Conservation (phyloP, 2,113 vertebrate genomes). For the Tyto alba region DNA sequence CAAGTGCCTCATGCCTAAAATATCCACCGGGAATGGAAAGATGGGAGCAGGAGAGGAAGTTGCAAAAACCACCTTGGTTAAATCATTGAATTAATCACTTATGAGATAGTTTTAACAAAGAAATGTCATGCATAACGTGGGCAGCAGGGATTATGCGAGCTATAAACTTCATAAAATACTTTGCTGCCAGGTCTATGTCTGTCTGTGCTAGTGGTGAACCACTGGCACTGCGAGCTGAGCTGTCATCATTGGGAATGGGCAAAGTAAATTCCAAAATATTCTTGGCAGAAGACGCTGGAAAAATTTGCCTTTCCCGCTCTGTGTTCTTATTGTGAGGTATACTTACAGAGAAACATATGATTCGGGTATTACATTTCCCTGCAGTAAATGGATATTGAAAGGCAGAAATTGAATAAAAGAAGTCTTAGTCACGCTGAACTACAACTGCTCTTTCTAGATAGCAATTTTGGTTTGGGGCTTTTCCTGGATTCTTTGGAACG, state of each 20-base stretch:
- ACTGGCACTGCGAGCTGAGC: not conserved
- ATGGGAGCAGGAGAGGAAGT: not conserved
- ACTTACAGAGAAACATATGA: not conserved
- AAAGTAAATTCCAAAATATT: not conserved
- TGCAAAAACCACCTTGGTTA: not conserved
- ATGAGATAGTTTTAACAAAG: not conserved
- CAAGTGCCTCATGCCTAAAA: not conserved
- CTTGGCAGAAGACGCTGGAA: not conserved
- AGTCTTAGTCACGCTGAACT: not conserved
- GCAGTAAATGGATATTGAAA: not conserved
- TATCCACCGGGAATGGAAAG: not conserved
- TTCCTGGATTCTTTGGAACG: conserved; percentile 8
- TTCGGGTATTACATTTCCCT: not conserved
- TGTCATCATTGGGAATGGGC: no score
- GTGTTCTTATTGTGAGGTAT: not conserved
- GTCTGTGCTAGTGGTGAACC: not conserved
- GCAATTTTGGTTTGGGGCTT: not conserved
- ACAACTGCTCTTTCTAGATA: conserved; percentile 31
- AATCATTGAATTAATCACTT: not conserved
- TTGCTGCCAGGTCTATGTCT: not conserved
- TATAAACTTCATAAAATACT: not conserved
- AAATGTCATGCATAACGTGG: accelerated
- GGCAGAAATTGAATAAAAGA: conserved; percentile 23
- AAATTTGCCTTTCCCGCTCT: not conserved
- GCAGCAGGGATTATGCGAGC: not conserved